phyloP scores from a whole-genome alignment of 2,888 invertebrate species.

The Parascotia fuliginaria region DNA sequence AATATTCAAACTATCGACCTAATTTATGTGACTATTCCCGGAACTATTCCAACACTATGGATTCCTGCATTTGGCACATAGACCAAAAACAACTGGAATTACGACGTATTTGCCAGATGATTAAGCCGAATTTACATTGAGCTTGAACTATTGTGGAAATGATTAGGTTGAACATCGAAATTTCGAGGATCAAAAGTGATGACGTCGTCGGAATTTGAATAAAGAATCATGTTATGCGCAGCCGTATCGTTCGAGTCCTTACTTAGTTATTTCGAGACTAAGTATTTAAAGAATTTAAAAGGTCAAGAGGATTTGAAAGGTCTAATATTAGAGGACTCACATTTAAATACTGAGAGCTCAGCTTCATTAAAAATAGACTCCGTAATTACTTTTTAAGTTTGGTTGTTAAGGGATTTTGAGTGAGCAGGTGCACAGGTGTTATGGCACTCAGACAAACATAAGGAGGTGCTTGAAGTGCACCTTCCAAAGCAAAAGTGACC shows the following conservation, averaged over 20 bases:
- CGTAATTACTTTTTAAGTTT: not conserved
- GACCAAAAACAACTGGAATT: constrained; percentile 12
- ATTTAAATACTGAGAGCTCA: constrained; percentile 25
- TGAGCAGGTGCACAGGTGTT: constrained; percentile 3
- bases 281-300: constrained; percentile 39
- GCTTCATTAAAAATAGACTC: constrained; percentile 26
- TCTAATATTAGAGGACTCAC: constrained; percentile 12
- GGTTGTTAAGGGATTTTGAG: not conserved
- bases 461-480: not conserved
- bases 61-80: not conserved
- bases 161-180: constrained; percentile 18
- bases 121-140: constrained; percentile 29
- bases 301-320: constrained; percentile 39
- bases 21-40: not conserved
- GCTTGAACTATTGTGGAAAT: constrained; percentile 39
- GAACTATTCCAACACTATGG: not conserved
- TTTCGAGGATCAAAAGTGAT: constrained; percentile 21
- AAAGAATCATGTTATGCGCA: constrained; percentile 25
- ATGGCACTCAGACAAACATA: not conserved
- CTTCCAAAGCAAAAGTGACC: not conserved
- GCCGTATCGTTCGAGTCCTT: constrained; percentile 16
- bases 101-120: constrained; percentile 24
- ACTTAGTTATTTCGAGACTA: constrained; percentile 22
- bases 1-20: not conserved
- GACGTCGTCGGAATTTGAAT: constrained; percentile 36